Base-by-base conservation (phyloP, 2,113 vertebrate genomes). In the Gymnorhina tibicen region DNA sequence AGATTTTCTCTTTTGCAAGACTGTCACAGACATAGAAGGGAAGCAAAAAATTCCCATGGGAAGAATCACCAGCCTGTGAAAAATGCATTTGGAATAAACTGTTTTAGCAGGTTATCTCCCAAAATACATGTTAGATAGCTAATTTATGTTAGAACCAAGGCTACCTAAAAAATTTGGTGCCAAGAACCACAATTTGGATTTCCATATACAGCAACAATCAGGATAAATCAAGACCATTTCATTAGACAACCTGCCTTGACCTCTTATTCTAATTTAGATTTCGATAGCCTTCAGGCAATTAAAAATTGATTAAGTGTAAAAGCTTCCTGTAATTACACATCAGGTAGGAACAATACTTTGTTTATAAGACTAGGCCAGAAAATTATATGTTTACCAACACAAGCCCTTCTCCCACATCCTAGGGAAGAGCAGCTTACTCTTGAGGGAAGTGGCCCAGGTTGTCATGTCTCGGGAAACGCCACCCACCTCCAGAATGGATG, bases 401-500 rank as follows among this genome's bases (percentile, higher is more conserved):
- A 27, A 76, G 26, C 21, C 24, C 27, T 41, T 80, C 63, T 28
- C n/a, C 28, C 35, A 47, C 39, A 21, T 16, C 26, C 26, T 33
- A 23, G 35, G 63, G 50, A 94, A 24, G 74, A 74, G 30, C 26
- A 70, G 55, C 13, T 58, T 16, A 27, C 22, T 81, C 84, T 77
- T 10, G 59, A 87, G 50, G 27, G 32, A 80, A 76, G 16, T 5
- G 35, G 49, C 68, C 23, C 35, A 47, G 23, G 17, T 8, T 80
- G 66, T 33, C 46, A 5, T 0, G 1, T 27, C 33, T 56, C 33
- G 0, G 20, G 53, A 49, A 82, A 42, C 0, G 1, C 1, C 4
- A 16, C 3, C 21, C 4, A 2, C 7, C 6, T 19, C 24, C 35
- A 20, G 13, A 49, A 13, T 0, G 1, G 42, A 39, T 2, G 14